A percentile compares a stretch with the other conserved stretches of the same genome.
phyloP scores from a whole-genome alignment of 2,888 invertebrate species.

The Phortica okadai region DNA sequence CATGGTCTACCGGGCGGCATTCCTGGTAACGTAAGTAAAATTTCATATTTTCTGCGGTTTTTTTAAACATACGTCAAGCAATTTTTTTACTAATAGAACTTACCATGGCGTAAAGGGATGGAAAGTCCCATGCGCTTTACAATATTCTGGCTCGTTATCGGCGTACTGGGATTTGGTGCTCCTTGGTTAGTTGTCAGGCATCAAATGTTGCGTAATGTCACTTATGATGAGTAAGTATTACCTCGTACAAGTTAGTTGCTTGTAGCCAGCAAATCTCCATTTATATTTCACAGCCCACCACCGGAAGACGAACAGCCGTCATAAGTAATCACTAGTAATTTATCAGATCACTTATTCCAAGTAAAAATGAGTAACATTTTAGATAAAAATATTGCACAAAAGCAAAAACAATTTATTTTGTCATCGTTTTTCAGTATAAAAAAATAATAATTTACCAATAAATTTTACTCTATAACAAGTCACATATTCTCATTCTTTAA shows the following conservation, averaged over 20 bases:
- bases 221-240: conserved; percentile 29
- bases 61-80: neutral
- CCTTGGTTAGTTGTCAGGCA: conserved; percentile 61
- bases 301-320: neutral
- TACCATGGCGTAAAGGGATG: conserved; percentile 57
- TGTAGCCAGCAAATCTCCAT: neutral
- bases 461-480: conserved; percentile 20
- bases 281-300: conserved; percentile 2
- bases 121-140: conserved; percentile 63
- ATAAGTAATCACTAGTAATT: no score
- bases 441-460: conserved; percentile 1
- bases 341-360: no score
- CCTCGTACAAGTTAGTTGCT: neutral
- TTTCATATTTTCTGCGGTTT: neutral
- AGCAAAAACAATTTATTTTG: conserved; percentile 9
- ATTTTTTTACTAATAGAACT: neutral
- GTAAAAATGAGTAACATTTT: neutral
- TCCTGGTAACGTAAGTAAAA: conserved; percentile 62
- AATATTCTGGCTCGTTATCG: conserved; percentile 52
- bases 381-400: conserved; percentile 18
- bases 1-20: conserved; percentile 40
- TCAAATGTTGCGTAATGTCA: conserved; percentile 56
- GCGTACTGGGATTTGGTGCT: conserved; percentile 62
- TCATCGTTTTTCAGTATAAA: conserved; percentile 5
- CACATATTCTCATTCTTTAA: neutral